These are phyloP conservation scores for Amyelois transitella DNA, from an alignment of 1,140 invertebrate genomes.

Conservation along the genomic window DNA sequence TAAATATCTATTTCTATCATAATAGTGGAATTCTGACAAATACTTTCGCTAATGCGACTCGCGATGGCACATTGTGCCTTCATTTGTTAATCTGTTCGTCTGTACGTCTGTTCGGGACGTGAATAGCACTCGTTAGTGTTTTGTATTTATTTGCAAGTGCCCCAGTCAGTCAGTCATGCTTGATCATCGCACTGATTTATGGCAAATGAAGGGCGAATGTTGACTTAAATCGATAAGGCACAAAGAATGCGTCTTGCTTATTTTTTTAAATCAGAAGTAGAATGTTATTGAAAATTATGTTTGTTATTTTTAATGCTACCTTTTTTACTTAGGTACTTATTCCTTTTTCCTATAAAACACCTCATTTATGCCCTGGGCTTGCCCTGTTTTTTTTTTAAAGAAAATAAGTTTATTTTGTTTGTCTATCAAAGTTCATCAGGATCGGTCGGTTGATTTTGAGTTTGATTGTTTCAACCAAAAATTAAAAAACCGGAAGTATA, in stretches of 20 bases:
- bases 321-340: too few species aligned
- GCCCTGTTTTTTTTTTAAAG: too few species aligned
- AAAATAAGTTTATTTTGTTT: too few species aligned
- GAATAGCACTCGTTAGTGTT: constrained; percentile 58
- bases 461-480: too few species aligned
- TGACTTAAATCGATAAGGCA: neutral
- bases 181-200: constrained; percentile 48
- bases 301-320: neutral
- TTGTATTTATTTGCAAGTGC: constrained; percentile 11
- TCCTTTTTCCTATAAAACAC: too few species aligned
- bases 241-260: neutral
- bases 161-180: constrained; percentile 46
- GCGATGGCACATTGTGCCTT: neutral
- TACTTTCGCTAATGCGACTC: neutral
- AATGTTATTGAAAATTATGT: neutral
- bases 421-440: too few species aligned
- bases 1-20: neutral
- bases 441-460: too few species aligned
- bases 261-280: too few species aligned
- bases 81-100: neutral
- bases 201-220: constrained; percentile 1
- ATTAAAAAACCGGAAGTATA: too few species aligned
- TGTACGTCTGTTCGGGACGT: constrained; percentile 5
- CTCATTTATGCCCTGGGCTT: too few species aligned
- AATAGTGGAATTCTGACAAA: neutral